A percentile compares a stretch with the other conserved stretches of the same genome.
Conservation (phyloP, 2,113 vertebrate species). For the Pygoscelis antarcticus region DNA sequence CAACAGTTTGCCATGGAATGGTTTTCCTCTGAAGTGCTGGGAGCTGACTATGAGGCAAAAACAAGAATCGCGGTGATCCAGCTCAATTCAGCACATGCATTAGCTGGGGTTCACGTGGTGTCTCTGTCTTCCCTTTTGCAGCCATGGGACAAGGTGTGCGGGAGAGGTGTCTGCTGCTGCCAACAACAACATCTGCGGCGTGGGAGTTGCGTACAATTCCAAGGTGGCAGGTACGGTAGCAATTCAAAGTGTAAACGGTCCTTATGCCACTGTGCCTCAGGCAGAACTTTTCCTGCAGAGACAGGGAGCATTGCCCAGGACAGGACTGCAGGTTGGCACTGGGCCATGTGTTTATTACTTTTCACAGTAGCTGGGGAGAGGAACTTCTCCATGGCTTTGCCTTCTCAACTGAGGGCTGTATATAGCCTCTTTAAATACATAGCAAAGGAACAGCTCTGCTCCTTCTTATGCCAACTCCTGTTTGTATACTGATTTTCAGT, state of each 20-base stretch:
- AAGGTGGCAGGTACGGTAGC: conserved; percentile 89
- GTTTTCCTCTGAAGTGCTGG: neutral
- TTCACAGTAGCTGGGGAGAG: neutral
- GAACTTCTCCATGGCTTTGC: neutral
- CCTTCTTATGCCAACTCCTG: neutral
- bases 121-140: conserved; percentile 64
- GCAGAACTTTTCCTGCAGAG: neutral
- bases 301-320: neutral
- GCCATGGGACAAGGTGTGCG: conserved; percentile 96
- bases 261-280: neutral
- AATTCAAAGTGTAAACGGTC: neutral
- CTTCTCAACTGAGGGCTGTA: neutral
- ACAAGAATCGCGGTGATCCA: fast-evolving
- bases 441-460: neutral
- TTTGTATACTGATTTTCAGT: neutral
- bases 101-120: neutral
- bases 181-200: conserved; percentile 98
- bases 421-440: neutral
- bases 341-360: neutral
- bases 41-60: neutral
- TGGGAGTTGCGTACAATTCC: conserved; percentile 96
- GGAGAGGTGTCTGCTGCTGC: conserved; percentile 96
- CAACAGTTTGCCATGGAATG: neutral
- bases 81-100: fast-evolving
- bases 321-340: neutral